Percentiles rank a stretch among this genome's conserved stretches.
phyloP scores from a whole-genome alignment of 2,888 invertebrate genomes.

The Tridacna gigas region DNA sequence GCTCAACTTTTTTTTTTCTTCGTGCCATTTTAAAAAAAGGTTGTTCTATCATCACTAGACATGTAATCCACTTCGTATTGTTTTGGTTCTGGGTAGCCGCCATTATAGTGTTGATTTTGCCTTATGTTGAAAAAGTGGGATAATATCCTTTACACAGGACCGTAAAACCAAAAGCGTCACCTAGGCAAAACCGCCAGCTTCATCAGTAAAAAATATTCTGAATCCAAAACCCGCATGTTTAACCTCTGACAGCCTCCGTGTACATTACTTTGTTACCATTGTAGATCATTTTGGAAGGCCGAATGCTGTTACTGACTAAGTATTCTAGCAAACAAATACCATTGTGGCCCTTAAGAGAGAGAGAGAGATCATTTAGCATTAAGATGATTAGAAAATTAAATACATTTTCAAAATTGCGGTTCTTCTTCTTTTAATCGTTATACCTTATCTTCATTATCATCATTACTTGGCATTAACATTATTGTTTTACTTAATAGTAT shows the following conservation, averaged over 20 bases:
- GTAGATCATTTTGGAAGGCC: constrained; percentile 24
- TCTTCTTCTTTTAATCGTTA: too few relatives aligned
- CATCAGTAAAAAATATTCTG: constrained; percentile 55
- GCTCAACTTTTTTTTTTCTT: neutral
- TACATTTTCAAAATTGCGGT: too few relatives aligned
- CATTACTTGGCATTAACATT: too few relatives aligned
- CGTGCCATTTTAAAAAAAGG: constrained; percentile 38
- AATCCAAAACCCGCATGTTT: constrained; percentile 38
- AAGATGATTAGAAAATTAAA: too few relatives aligned
- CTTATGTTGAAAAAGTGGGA: constrained; percentile 56
- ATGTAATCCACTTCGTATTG: constrained; percentile 33
- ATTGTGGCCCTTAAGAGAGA: constrained; percentile 50
- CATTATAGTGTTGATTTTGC: constrained; percentile 53
- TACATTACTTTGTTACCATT: constrained; percentile 43
- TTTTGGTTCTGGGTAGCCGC: constrained; percentile 40
- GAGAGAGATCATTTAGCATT: too few relatives aligned
- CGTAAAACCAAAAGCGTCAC: constrained; percentile 48
- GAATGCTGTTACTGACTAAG: constrained; percentile 45
- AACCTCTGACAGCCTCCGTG: constrained; percentile 41
- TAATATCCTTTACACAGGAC: constrained; percentile 53
- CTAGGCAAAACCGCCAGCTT: constrained; percentile 48
- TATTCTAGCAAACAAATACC: constrained; percentile 54
- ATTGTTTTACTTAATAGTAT: too few relatives aligned
- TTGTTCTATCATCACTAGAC: constrained; percentile 16
- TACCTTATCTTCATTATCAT: too few relatives aligned